Evolutionary conservation across 1,140 invertebrate species (phyloP), one percentile per base, ranked within the genome.

Genomic region (Thaumatotibia leucotreta): DNA sequence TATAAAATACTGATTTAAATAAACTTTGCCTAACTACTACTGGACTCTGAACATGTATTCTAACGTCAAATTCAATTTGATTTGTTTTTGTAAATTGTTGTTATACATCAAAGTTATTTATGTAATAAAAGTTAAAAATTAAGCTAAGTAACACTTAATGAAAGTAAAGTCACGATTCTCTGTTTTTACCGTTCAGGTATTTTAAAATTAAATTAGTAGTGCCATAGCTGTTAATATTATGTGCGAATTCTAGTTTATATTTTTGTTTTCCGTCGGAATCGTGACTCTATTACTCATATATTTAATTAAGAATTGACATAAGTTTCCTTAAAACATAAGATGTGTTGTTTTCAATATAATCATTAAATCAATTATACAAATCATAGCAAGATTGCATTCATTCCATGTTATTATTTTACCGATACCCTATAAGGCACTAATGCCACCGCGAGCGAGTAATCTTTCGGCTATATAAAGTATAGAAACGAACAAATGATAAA

Each of bases 381-480:
- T 83, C 73, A 79, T 83, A 84, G 82, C 72, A 63, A 74, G 66
- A 80, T 83, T 79, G 83, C 83, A 84, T 79, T 54, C 76, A 84
- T 80, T 70, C 66, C 66, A 76, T 77, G 74, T 78, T 77, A 76
- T 81, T 75, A 67, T 77, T 82, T 74, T 24, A 39, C 1, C 35
- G 11, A 14, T 69, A 63, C 62, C 35, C 20, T n/a, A 17, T 32
- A 2, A 14, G n/a, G n/a, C n/a, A 61, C 27, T 20, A 23, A 20
- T 71, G 89, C 0, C 77, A 90, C 0, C 88, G 89, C 3, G 89
- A 89, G 69, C 78, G 87, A 27, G 68, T 82, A 23, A n/a, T n/a
- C n/a, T n/a, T n/a, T n/a, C 79, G 85, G 0, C 68, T 87, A 20
- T 88, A 89, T 78, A 86, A 77, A 65, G 88, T n/a, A n/a, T n/a